phyloP scores from a whole-genome alignment of 1,140 invertebrate genomes.

The Neodiprion fabricii region DNA sequence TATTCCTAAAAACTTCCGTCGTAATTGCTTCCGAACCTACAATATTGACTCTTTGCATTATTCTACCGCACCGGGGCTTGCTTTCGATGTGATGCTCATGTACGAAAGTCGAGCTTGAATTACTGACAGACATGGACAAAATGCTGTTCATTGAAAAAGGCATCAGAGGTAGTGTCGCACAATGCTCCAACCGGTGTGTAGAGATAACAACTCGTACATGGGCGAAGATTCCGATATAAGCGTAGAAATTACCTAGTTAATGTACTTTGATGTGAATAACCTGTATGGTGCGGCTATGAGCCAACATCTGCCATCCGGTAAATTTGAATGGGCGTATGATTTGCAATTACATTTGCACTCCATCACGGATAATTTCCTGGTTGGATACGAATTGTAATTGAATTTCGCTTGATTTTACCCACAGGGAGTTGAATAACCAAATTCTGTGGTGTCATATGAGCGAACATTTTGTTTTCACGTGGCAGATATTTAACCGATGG shows the following conservation, averaged over 20 bases:
- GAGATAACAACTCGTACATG: conserved; percentile 57
- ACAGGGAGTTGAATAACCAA: no score
- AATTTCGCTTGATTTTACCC: no score
- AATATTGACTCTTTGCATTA: conserved; percentile 51
- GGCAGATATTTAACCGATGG: no score
- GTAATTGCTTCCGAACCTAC: conserved; percentile 34
- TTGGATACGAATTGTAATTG: conserved; percentile 45
- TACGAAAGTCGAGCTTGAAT: conserved; percentile 55
- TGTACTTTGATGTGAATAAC: conserved; percentile 64
- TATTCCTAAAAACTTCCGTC: conserved; percentile 61
- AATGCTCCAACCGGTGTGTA: conserved; percentile 29
- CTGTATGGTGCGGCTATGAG: neutral
- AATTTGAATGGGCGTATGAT: conserved; percentile 51
- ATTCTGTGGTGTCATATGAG: no score
- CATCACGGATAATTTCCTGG: conserved; percentile 45
- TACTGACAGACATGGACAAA: conserved; percentile 50
- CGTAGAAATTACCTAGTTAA: conserved; percentile 41
- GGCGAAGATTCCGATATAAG: conserved; percentile 48
- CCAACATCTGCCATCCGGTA: neutral
- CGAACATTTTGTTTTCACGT: no score
- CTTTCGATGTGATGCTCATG: conserved; percentile 41
- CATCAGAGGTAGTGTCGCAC: conserved; percentile 50
- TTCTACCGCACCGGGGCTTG: conserved; percentile 16
- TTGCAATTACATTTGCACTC: conserved; percentile 25
- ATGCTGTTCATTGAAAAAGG: conserved; percentile 46